Percentiles rank a stretch among this genome's conserved stretches.
phyloP scores from a whole-genome alignment of 2,888 invertebrate species.

The Hyposoter didymator region DNA sequence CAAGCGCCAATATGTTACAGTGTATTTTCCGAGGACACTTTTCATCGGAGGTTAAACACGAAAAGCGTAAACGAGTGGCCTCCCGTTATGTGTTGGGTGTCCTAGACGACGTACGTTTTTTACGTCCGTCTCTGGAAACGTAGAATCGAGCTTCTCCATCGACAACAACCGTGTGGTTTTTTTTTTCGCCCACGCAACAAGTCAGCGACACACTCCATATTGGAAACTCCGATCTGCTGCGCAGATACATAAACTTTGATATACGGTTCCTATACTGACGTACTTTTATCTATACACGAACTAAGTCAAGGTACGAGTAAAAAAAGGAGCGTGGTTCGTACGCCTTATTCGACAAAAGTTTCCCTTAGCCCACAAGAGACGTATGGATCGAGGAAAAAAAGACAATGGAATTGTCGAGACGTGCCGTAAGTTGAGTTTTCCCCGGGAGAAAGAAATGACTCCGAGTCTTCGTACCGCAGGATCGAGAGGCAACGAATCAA shows the following conservation, averaged over 20 bases:
- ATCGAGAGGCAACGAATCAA: conserved; percentile 47
- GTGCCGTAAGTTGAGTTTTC: conserved; percentile 59
- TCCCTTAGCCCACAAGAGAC: conserved; percentile 20
- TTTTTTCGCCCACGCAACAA: neutral
- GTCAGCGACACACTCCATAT: neutral
- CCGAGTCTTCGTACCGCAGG: conserved; percentile 17
- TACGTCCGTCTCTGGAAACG: neutral
- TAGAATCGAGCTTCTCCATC: neutral
- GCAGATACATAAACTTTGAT: neutral
- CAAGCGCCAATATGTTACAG: neutral
- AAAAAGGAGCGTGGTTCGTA: conserved; percentile 36
- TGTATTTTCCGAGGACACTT: neutral
- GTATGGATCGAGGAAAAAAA: conserved; percentile 31
- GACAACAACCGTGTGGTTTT: neutral
- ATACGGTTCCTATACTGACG: neutral
- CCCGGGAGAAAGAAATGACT: conserved; percentile 33
- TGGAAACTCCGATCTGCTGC: neutral
- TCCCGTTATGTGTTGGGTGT: neutral
- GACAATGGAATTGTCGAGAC: conserved; percentile 71
- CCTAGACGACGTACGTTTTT: neutral
- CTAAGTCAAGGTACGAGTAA: neutral
- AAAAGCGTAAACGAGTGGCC: neutral
- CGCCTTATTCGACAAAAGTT: conserved; percentile 52
- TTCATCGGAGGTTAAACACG: neutral
- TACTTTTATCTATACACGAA: neutral